Base-by-base conservation (phyloP, 2,888 invertebrate genomes). In the Lasioglossum figueresi region DNA sequence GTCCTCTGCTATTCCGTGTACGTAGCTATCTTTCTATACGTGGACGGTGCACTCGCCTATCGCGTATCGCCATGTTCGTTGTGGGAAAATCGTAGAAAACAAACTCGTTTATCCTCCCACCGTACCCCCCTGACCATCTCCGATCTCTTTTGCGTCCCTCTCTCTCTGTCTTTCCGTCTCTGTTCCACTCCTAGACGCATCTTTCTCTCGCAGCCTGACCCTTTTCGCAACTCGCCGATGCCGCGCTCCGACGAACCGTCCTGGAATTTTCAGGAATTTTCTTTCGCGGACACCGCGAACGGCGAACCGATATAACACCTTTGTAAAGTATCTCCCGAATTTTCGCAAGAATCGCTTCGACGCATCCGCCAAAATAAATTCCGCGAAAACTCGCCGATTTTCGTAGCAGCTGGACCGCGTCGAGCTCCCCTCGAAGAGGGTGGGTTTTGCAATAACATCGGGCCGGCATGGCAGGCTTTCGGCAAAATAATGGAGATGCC, bases 1-100 rank as follows among this genome's bases (percentile, higher is more conserved):
- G 93, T 94, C 94, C 91, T 92, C 92, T 92, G 91, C 90, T 91
- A 92, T 92, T 91, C 92, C 92, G 90, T 89, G 89, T 91, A 91
- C 88, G 90, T 90, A 90, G 78, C 87, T 90, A 91, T 91, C 91
- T 92, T 90, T 92, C 93, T 90, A 88, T 91, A 91, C 93, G 72
- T 79, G 83, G 84, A 79, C 88, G 78, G 84, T 86, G 92, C 68
- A 77, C 68, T 77, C 91, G 31, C 91, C 92, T 92, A 92, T 92
- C 93, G 85, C 84, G 89, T 89, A 92, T 93, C 91, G 92, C 93
- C 93, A 91, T 94, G 92, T 92, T 93, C 90, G 90, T 91, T 94
- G 93, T 93, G 94, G 93, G 94, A 94, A 94, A 94, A 94, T 93
- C 85, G 93, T 94, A 94, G 94, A 94, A 94, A 94, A 94, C 94